Evolutionary conservation across 2,797 vertebrate species (phyloP), one percentile per base, ranked within the genome.

Genomic region (Pseudomugil tenellus): DNA sequence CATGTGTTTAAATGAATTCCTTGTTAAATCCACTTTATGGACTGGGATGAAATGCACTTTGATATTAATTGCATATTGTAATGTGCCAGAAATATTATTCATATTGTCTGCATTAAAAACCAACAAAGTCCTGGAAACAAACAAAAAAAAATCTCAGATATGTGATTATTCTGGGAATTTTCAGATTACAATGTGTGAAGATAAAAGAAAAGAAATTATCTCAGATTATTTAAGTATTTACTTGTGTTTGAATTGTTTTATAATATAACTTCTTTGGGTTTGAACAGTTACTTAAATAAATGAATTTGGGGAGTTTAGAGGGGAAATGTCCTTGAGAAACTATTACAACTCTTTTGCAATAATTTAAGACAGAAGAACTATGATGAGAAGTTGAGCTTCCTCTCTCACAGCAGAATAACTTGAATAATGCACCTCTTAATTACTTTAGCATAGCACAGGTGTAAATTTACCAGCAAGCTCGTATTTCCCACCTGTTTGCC

Each of bases 401-500:
- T 48, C 14, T 46, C 11, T 43, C 5, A 63, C 13, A 41, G 14
- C n/a, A 9, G 49, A 9, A 52, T 32, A 8, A 61, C 19, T 56
- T 21, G 9, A 29, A 25, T 37, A 48, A 61, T 53, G 6, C 21
- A 21, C 29, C 39, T 56, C 0, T 17, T 23, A 55, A 3, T 34
- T 3, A 56, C 25, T 55, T 35, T 4, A 8, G 31, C 5, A 28
- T 12, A 17, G 11, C 10, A 25, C 29, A 29, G 26, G 9, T 48
- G 35, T 70, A 41, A 56, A 65, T 41, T 28, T 41, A 25, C 65
- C 28, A 12, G 16, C n/a, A 17, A 10, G 56, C 56, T 17, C 46
- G 31, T 37, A 31, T 37, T 43, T 48, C 32, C 54, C 48, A 34
- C 77, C 19, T 66, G 48, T 57, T 59, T n/a, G 61, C 43, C 19